Evolutionary conservation across 1,140 invertebrate genomes (phyloP), one percentile per base, ranked within the genome.

Genomic region (Drosophila truncata): DNA sequence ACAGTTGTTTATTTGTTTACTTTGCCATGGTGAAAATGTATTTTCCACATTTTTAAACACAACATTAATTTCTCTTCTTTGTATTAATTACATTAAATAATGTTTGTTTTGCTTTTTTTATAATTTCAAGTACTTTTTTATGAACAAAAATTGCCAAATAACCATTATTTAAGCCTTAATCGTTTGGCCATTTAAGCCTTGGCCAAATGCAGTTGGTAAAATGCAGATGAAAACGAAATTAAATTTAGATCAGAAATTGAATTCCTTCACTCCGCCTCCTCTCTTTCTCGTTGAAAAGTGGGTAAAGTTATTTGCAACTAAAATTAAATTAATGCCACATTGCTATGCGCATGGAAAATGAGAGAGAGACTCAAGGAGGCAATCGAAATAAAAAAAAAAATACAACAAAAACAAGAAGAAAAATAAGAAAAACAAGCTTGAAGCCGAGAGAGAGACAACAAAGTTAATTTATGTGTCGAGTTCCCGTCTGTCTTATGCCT

Each of bases 401-500:
- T 35, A 65, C 52, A 42, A 33, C 25, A 35, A 10, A 41, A 42
- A 33, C 27, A 47, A 27, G 46, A 14, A 11, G 13, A n/a, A 14
- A 61, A 29, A 13, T 23, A 25, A 11, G 49, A 50, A 60, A 61
- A 33, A 55, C 20, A 35, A 44, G 54, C 23, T 23, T n/a, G 11
- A 25, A 29, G 25, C n/a, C 20, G 41, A 25, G 13, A 29, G 20
- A 41, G 29, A 42, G 31, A 63, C 62, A 76, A 74, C 70, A 58
- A 83, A 81, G 82, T 85, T 85, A 81, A 84, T 84, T 84, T 85
- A 85, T 85, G 78, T 65, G 52, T 71, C 59, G 47, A 25, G 42
- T 54, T 46, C 49, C n/a, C 46, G 46, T 47, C 20, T 33, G 62
- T 52, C 44, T 49, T 35, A 16, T 67, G 35, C 35, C 54, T 72